These are phyloP conservation scores for Metallyticus violacea DNA, from an alignment of 2,888 invertebrate genomes.

Conservation along the genomic window DNA sequence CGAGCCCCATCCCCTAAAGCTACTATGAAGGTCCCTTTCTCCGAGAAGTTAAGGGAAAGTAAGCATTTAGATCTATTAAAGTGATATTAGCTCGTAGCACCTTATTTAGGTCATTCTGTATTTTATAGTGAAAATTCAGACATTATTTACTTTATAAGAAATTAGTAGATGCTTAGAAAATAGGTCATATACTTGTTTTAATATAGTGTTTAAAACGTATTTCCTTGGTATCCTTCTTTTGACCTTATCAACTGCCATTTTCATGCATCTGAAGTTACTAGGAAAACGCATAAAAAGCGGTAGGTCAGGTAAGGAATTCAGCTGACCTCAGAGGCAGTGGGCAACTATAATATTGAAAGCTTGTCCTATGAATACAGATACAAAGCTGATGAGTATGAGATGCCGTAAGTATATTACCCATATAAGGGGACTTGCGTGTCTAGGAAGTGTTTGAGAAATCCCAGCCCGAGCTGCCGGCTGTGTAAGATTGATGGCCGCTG, in stretches of 20 bases:
- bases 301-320: background rate
- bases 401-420: background rate
- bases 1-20: no score
- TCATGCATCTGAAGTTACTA: background rate
- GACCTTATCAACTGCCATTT: background rate
- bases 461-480: background rate
- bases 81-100: no score
- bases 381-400: background rate
- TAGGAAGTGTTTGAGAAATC: background rate
- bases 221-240: no score
- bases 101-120: no score
- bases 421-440: background rate
- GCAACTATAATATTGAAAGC: background rate
- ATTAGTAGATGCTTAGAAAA: no score
- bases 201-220: no score
- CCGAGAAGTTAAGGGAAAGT: no score
- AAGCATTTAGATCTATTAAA: no score
- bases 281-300: background rate
- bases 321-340: background rate
- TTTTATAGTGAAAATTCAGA: no score
- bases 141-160: no score
- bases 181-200: no score
- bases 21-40: no score
- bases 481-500: background rate
- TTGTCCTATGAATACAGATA: background rate